phyloP scores from a whole-genome alignment of 2,888 invertebrate species.

The Pristionchus maxplancki region DNA sequence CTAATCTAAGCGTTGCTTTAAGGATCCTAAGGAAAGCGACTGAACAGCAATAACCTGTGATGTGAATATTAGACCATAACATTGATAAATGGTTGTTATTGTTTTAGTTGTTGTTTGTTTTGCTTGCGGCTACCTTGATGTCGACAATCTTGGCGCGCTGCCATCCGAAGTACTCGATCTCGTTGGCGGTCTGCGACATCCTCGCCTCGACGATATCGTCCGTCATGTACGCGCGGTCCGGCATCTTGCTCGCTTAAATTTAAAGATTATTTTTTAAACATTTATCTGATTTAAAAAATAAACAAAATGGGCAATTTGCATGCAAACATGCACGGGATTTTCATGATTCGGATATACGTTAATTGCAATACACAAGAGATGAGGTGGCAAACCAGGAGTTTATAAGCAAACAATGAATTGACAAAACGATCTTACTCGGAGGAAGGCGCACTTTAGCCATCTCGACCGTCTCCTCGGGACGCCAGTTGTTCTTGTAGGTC shows the following conservation, averaged over 20 bases:
- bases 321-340: neutral
- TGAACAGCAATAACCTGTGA: no score
- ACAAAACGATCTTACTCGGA: neutral
- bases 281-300: no score
- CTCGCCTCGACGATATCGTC: slow-evolving; percentile 38
- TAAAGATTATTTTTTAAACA: neutral
- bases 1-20: no score
- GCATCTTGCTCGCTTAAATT: neutral
- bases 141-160: slow-evolving; percentile 13
- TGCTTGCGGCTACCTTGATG: slow-evolving; percentile 12
- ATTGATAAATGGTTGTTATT: no score
- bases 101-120: no score
- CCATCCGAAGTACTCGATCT: slow-evolving; percentile 17
- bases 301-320: neutral
- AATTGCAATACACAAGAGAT: no score
- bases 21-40: no score
- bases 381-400: neutral
- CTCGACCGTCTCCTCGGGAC: slow-evolving; percentile 31
- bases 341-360: no score
- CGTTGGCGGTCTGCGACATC: neutral
- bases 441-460: neutral
- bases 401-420: neutral
- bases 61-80: no score
- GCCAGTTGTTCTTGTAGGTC: slow-evolving; percentile 1
- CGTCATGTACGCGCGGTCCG: neutral